phyloP scores from a whole-genome alignment of 2,888 invertebrate species.

The Drosophila mettleri region DNA sequence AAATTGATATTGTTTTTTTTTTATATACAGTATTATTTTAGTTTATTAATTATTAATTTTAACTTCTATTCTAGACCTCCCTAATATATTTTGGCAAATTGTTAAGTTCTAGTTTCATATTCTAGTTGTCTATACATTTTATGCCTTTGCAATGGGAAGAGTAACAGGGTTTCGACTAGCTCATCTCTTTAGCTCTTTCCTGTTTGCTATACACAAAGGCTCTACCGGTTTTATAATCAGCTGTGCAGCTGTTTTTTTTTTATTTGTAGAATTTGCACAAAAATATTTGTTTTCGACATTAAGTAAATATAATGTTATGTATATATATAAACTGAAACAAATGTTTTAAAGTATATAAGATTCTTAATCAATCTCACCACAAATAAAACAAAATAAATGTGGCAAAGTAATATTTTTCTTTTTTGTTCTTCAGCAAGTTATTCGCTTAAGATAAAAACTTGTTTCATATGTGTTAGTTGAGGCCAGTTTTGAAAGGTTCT shows the following conservation, averaged over 20 bases:
- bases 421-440: not conserved
- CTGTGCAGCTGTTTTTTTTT: slow-evolving; percentile 24
- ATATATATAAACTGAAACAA: not conserved
- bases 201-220: slow-evolving; percentile 24
- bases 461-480: slow-evolving; percentile 34
- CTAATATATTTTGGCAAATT: too few species aligned
- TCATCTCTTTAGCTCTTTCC: not conserved
- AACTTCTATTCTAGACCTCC: too few species aligned
- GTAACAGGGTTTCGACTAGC: not conserved
- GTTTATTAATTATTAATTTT: too few species aligned
- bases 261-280: not conserved
- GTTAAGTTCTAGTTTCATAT: too few species aligned
- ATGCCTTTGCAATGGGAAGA: not conserved
- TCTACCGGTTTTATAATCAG: slow-evolving; percentile 35
- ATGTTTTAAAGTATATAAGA: not conserved
- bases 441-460: slow-evolving; percentile 28
- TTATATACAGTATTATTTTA: too few species aligned
- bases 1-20: too few species aligned
- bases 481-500: slow-evolving; percentile 31
- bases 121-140: too few species aligned
- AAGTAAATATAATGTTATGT: slow-evolving; percentile 5
- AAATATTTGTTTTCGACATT: slow-evolving; percentile 30
- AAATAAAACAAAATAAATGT: not conserved
- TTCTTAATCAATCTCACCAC: not conserved
- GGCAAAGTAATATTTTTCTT: not conserved